phyloP scores from a whole-genome alignment of 2,888 invertebrate species.

The Nephrotoma appendiculata region DNA sequence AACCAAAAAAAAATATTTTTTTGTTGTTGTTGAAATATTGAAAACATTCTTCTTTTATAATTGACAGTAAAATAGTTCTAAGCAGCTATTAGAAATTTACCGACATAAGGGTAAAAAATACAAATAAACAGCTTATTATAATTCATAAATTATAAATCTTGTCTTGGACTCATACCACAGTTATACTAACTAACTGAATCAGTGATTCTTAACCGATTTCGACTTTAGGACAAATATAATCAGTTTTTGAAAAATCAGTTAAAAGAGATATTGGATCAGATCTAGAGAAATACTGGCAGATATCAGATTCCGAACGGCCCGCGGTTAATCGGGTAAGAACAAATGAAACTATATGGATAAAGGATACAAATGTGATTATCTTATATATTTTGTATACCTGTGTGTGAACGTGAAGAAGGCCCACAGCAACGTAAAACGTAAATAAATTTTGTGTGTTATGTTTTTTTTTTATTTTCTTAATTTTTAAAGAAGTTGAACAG shows the following conservation, averaged over 20 bases:
- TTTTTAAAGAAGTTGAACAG: not conserved
- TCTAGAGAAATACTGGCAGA: too few relatives aligned
- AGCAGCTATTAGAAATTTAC: not conserved
- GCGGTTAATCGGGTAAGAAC: too few relatives aligned
- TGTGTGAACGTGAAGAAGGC: not conserved
- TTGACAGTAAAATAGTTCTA: not conserved
- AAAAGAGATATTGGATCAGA: too few relatives aligned
- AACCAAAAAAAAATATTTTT: not conserved
- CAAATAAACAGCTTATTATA: not conserved
- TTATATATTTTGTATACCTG: not conserved
- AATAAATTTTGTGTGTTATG: not conserved
- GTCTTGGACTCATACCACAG: not conserved
- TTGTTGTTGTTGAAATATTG: not conserved
- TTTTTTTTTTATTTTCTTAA: not conserved
- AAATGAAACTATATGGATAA: not conserved
- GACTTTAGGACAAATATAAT: too few relatives aligned
- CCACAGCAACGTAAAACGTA: not conserved
- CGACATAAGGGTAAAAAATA: not conserved
- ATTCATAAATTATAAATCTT: not conserved
- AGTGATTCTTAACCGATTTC: too few relatives aligned
- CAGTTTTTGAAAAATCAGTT: too few relatives aligned
- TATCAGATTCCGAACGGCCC: too few relatives aligned
- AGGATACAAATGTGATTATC: not conserved
- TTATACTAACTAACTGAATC: not conserved
- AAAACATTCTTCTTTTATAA: not conserved